Conservation (phyloP, 2,113 vertebrate genomes). For the Tursiops truncatus region DNA sequence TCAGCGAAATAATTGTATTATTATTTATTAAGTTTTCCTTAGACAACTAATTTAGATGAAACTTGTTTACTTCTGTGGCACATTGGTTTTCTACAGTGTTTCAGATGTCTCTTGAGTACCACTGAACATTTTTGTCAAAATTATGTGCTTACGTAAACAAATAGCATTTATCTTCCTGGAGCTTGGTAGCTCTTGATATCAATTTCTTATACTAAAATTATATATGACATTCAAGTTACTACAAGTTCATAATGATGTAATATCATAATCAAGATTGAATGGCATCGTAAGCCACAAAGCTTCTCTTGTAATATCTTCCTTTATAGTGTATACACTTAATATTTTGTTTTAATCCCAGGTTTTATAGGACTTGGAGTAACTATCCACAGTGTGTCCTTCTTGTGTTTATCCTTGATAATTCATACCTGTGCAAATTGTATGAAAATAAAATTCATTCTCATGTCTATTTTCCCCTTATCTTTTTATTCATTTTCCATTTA, state of each 20-base stretch:
- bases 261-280: not conserved
- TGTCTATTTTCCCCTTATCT: not conserved
- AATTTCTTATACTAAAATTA: slow-evolving; percentile 20
- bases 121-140: not conserved
- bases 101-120: not conserved
- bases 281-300: not conserved
- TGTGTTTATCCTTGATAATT: not conserved
- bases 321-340: not conserved
- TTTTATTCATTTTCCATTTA: not conserved
- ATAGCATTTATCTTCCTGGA: not conserved
- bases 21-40: not conserved
- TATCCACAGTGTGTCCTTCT: not conserved
- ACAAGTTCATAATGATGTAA: not conserved
- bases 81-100: not conserved
- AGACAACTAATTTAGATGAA: not conserved
- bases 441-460: not conserved
- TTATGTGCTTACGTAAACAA: not conserved
- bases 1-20: not conserved
- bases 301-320: not conserved
- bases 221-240: not conserved
- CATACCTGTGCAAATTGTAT: not conserved
- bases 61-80: not conserved
- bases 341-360: not conserved
- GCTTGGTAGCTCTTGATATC: not conserved
- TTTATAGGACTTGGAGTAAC: not conserved